Evolutionary conservation across 2,888 invertebrate genomes (phyloP).

Genomic region (Tiphia femorata): DNA sequence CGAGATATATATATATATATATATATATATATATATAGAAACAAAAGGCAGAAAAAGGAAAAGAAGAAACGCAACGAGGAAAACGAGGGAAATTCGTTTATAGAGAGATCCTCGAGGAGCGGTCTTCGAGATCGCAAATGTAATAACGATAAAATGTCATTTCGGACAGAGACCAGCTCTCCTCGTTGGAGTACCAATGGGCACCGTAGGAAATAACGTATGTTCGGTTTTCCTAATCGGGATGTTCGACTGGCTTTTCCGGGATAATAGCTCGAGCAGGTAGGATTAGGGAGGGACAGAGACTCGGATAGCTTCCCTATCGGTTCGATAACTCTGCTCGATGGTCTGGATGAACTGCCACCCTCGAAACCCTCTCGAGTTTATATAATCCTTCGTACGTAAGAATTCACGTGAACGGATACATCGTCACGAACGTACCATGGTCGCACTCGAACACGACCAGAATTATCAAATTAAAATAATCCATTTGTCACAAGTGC

Average conservation of each 20-base stretch:
- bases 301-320: conserved; percentile 47
- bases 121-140: conserved; percentile 36
- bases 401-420: background rate
- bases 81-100: conserved; percentile 40
- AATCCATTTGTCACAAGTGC: too few relatives aligned
- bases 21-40: too few relatives aligned
- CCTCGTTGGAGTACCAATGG: background rate
- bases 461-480: too few relatives aligned
- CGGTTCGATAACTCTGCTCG: conserved; percentile 57
- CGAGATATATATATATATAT: conserved; percentile 31
- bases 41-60: too few relatives aligned
- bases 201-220: conserved; percentile 52
- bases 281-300: conserved; percentile 52
- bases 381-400: conserved; percentile 17
- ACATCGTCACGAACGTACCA: background rate
- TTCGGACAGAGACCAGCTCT: conserved; percentile 29
- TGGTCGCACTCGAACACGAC: too few relatives aligned
- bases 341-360: conserved; percentile 47
- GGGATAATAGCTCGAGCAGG: conserved; percentile 56
- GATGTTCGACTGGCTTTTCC: conserved; percentile 60
- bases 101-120: conserved; percentile 27
- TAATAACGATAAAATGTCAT: conserved; percentile 49
- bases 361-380: conserved; percentile 33
- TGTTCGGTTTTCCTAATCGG: conserved; percentile 61
- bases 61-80: too few relatives aligned